A percentile compares a stretch with the other conserved stretches of the same genome.
These are phyloP conservation scores for Alcedo quadribrachys DNA, from an alignment of 2,797 vertebrate genomes.

Conservation along the genomic window DNA sequence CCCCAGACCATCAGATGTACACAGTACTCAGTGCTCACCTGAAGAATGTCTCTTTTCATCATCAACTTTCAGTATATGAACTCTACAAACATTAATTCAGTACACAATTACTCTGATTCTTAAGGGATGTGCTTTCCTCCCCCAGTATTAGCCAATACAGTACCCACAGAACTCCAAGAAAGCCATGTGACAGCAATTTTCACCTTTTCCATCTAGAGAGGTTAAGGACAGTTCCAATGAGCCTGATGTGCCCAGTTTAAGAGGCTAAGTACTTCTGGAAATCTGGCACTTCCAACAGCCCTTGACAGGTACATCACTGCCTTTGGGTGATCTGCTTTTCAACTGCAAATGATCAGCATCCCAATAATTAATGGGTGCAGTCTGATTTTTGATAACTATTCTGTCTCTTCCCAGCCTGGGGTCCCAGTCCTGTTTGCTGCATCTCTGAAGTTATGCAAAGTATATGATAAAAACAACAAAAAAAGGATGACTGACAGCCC, in stretches of 20 bases:
- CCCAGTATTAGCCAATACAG: rapidly evolving
- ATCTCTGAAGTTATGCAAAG: background rate
- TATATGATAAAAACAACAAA: background rate
- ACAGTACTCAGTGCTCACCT: background rate
- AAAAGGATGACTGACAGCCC: background rate
- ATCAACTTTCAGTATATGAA: background rate
- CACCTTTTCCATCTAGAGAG: background rate
- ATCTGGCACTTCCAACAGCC: background rate
- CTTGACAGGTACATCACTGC: rapidly evolving
- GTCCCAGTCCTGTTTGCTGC: background rate
- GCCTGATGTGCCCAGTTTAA: background rate
- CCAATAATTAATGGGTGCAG: rapidly evolving
- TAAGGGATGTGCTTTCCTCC: background rate
- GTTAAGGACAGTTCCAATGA: background rate
- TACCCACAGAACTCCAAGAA: background rate
- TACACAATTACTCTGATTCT: background rate
- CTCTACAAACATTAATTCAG: background rate
- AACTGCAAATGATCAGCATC: background rate
- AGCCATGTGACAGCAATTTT: background rate
- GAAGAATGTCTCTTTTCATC: background rate
- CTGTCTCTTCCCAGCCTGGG: rapidly evolving
- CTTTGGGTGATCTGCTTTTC: background rate
- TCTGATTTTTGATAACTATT: background rate
- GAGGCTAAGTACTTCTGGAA: background rate
- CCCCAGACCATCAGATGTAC: background rate